Conservation (phyloP, 2,797 vertebrate species). For the Centropyge bicolor region DNA sequence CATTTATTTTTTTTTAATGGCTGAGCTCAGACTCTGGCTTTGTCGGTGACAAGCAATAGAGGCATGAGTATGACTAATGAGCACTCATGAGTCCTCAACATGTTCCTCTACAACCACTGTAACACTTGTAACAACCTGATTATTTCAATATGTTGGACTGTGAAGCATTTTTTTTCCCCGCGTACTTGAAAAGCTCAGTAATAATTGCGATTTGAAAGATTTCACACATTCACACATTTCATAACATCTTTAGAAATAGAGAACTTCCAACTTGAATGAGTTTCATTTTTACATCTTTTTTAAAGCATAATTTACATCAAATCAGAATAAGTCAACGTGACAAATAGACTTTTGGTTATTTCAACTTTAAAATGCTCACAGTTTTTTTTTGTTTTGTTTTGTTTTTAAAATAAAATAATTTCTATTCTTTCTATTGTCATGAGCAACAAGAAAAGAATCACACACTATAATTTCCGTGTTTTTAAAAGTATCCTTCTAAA, state of each 20-base stretch:
- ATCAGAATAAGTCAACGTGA: background rate
- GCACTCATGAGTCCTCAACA: constrained; percentile 19
- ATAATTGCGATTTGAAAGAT: background rate
- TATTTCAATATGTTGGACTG: constrained; percentile 35
- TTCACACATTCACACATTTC: background rate
- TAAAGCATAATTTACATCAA: too few relatives aligned
- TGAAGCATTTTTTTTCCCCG: constrained; percentile 2
- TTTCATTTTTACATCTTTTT: too few relatives aligned
- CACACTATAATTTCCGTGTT: too few relatives aligned
- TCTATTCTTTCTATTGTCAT: too few relatives aligned
- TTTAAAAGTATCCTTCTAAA: too few relatives aligned
- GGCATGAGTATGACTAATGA: constrained; percentile 34
- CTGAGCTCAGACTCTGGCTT: constrained; percentile 16
- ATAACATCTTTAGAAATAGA: background rate
- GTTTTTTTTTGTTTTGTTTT: background rate
- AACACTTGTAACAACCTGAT: constrained; percentile 28
- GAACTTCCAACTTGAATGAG: too few relatives aligned
- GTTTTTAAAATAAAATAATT: background rate
- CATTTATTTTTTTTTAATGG: constrained; percentile 26
- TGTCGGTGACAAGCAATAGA: constrained; percentile 25
- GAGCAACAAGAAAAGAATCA: too few relatives aligned
- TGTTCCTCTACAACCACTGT: constrained; percentile 18
- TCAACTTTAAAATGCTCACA: background rate
- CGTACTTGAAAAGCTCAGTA: background rate
- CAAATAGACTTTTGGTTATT: background rate